These are phyloP conservation scores for Carettochelys insculpta DNA, from an alignment of 2,113 vertebrate genomes.

Conservation along the genomic window DNA sequence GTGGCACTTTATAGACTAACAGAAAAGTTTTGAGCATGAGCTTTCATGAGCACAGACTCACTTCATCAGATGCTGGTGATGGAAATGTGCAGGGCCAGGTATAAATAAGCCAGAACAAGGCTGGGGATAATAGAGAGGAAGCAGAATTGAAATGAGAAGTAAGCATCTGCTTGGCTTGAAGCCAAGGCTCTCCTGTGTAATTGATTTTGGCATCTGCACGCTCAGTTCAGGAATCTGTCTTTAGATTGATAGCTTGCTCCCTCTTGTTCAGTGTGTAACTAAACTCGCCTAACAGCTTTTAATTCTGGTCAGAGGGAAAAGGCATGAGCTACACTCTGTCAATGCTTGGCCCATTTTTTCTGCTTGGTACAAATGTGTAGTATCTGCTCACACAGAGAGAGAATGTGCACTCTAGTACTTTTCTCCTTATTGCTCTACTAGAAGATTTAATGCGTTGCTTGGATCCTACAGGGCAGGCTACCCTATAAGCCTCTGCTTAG, in stretches of 20 bases:
- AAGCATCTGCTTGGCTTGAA: background rate
- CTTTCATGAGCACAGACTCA: no score
- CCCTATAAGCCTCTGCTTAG: background rate
- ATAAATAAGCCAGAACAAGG: no score
- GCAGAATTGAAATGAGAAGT: background rate
- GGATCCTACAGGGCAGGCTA: no score
- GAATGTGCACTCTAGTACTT: rapidly evolving
- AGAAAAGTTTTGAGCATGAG: no score
- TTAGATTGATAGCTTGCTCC: background rate
- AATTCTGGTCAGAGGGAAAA: background rate
- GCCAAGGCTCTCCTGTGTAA: background rate
- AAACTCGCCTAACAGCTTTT: background rate
- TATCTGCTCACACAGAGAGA: rapidly evolving
- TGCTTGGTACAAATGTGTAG: background rate
- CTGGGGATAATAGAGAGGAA: background rate
- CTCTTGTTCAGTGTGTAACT: background rate
- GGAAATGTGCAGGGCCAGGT: no score
- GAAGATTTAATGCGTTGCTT: no score
- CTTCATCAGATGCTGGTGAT: no score
- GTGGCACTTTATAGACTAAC: no score
- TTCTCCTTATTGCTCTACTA: background rate
- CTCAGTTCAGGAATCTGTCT: background rate
- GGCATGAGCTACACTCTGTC: background rate
- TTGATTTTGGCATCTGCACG: background rate
- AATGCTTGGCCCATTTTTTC: background rate